Evolutionary conservation across 1,140 invertebrate species (phyloP).

Genomic region (Bombyx mandarina): DNA sequence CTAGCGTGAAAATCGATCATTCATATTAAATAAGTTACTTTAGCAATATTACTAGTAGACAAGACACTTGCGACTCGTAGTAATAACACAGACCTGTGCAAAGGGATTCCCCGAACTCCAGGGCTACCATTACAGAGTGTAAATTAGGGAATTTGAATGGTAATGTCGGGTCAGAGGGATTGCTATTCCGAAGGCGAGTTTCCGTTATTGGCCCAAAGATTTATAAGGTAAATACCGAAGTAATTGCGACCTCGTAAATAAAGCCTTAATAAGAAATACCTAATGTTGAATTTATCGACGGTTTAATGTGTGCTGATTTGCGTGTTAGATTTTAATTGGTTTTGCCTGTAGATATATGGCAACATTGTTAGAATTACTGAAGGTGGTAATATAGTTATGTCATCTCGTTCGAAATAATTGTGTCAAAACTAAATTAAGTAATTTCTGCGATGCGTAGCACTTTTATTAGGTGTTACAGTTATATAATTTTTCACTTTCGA

Average conservation of each 20-base stretch:
- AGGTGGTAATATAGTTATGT: too few relatives aligned
- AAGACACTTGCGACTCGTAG: neutral
- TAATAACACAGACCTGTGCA: slow-evolving; percentile 5
- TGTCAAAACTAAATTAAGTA: too few relatives aligned
- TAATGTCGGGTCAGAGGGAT: slow-evolving; percentile 13
- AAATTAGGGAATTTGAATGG: slow-evolving; percentile 20
- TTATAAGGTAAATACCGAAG: slow-evolving; percentile 6
- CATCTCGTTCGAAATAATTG: too few relatives aligned
- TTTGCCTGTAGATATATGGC: too few relatives aligned
- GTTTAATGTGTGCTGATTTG: neutral
- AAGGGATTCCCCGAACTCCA: slow-evolving; percentile 8
- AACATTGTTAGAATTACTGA: too few relatives aligned
- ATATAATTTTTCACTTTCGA: too few relatives aligned
- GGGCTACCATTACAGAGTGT: slow-evolving; percentile 14
- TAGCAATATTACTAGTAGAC: too few relatives aligned
- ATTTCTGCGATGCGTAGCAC: too few relatives aligned
- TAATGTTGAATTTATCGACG: neutral
- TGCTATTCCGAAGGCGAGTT: slow-evolving; percentile 6
- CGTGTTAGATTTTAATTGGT: neutral
- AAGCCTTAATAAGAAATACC: slow-evolving; percentile 6
- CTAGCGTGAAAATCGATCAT: too few relatives aligned
- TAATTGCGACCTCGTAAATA: slow-evolving; percentile 11
- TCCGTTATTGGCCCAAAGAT: slow-evolving; percentile 14
- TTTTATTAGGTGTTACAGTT: too few relatives aligned
- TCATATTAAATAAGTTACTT: too few relatives aligned